These are phyloP conservation scores for Patella depressa DNA, from an alignment of 2,888 invertebrate species.

Conservation along the genomic window DNA sequence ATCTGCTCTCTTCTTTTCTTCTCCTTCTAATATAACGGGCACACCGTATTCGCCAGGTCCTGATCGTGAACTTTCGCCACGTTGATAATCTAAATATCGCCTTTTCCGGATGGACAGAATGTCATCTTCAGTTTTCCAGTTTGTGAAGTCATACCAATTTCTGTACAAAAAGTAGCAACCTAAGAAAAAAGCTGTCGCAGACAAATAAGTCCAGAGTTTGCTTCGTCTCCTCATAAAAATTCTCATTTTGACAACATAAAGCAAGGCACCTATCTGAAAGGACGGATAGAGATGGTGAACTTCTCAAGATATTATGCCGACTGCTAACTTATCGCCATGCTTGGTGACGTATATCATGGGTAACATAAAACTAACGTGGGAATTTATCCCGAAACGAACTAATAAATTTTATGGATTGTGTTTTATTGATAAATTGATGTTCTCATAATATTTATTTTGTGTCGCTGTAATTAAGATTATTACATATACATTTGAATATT, in stretches of 20 bases:
- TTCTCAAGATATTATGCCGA: neutral
- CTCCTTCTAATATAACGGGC: constrained; percentile 57
- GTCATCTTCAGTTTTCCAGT: constrained; percentile 8
- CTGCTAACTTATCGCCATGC: neutral
- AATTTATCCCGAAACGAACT: neutral
- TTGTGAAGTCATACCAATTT: neutral
- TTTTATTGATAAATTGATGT: neutral
- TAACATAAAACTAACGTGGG: neutral
- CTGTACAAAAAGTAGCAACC: constrained; percentile 2
- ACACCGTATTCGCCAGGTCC: constrained; percentile 69
- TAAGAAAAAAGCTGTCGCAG: neutral
- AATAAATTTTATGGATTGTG: neutral
- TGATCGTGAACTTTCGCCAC: constrained; percentile 39
- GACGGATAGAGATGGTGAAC: neutral
- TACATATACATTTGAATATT: no score
- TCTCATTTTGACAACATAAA: neutral
- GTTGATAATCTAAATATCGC: constrained; percentile 49
- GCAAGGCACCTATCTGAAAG: no score
- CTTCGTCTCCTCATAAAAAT: neutral
- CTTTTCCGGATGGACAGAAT: constrained; percentile 25
- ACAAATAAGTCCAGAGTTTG: neutral
- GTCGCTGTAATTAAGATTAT: no score
- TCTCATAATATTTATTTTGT: neutral
- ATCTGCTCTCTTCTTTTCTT: constrained; percentile 77
- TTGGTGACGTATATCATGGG: neutral